Percentiles rank a stretch among this genome's conserved stretches.
Evolutionary conservation across 2,797 vertebrate species (phyloP).

Genomic region (Enteromius radiatus): DNA sequence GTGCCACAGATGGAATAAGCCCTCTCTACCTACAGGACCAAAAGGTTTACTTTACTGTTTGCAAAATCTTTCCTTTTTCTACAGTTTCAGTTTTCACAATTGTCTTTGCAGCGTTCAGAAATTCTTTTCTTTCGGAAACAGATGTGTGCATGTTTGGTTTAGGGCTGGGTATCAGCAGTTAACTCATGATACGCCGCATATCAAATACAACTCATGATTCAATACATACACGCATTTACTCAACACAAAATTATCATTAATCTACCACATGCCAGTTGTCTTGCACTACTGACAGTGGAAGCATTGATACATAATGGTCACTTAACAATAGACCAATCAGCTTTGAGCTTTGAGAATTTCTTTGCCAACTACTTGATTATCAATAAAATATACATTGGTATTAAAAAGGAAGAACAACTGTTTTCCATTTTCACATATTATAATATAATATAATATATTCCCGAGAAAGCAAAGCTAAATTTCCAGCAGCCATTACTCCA

Average conservation of each 20-base stretch:
- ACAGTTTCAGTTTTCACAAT: background rate
- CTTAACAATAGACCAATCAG: background rate
- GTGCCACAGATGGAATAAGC: slow-evolving; percentile 97
- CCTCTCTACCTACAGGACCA: slow-evolving; percentile 83
- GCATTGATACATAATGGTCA: background rate
- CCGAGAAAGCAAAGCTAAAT: background rate
- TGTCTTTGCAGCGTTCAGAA: background rate
- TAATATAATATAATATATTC: background rate
- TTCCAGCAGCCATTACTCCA: background rate
- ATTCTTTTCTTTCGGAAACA: too few species aligned
- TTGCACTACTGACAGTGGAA: background rate
- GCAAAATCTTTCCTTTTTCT: background rate
- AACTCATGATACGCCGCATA: background rate
- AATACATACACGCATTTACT: background rate
- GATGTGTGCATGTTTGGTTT: background rate
- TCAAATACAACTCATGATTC: background rate
- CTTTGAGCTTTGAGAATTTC: background rate
- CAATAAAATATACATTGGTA: background rate
- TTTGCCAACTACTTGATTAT: background rate
- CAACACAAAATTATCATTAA: background rate
- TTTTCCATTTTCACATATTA: background rate
- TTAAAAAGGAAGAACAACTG: background rate
- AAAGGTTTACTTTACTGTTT: background rate
- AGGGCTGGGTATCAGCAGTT: background rate
- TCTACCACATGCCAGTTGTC: background rate